Percentiles rank a stretch among this genome's conserved stretches.
These are phyloP conservation scores for Pterocles orientalis DNA, from an alignment of 2,113 vertebrate genomes.

Conservation along the genomic window DNA sequence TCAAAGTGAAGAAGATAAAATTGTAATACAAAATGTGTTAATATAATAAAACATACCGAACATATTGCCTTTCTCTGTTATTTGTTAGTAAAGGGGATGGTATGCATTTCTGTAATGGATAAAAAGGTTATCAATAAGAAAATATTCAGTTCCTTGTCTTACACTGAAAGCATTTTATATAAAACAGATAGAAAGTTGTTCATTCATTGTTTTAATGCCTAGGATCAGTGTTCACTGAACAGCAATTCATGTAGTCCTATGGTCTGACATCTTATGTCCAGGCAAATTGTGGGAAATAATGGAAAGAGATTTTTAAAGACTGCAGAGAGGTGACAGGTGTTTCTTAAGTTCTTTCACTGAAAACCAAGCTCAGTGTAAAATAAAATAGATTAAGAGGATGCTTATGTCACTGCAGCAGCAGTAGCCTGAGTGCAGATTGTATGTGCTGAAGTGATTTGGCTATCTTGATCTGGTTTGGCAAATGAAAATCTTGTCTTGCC, in stretches of 20 bases:
- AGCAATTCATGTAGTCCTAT: background rate
- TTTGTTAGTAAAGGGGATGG: background rate
- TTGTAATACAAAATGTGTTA: conserved; percentile 22
- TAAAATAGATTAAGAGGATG: background rate
- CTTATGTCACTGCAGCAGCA: background rate
- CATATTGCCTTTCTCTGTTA: background rate
- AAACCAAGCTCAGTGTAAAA: background rate
- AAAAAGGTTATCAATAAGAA: background rate
- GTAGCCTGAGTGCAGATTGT: background rate
- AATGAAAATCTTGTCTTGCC: conserved; percentile 26
- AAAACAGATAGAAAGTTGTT: background rate
- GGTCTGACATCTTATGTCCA: background rate
- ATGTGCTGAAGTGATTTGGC: background rate
- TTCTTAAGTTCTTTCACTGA: background rate
- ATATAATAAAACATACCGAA: conserved; percentile 19
- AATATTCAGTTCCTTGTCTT: background rate
- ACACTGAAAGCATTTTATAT: background rate
- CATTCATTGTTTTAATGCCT: background rate
- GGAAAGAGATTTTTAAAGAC: background rate
- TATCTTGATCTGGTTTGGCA: conserved; percentile 41
- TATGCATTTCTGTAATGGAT: background rate
- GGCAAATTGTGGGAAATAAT: background rate
- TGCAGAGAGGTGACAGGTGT: background rate
- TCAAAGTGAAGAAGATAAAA: conserved; percentile 30
- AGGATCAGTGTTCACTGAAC: background rate